A percentile compares a stretch with the other conserved stretches of the same genome.
Conservation (phyloP, 1,140 invertebrate species). For the Camponotus pennsylvanicus region DNA sequence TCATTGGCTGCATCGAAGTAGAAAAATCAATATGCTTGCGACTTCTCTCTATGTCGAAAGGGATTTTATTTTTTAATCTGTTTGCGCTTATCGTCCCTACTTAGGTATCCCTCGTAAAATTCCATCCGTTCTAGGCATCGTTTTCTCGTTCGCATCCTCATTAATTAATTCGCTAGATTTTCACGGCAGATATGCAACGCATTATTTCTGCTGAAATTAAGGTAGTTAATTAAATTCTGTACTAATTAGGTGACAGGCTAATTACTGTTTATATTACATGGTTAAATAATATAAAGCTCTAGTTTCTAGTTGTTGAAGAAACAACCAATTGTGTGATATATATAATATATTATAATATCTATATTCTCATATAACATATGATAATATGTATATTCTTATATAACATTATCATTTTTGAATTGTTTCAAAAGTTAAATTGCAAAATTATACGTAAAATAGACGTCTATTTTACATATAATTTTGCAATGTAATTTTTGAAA, state of each 20-base stretch:
- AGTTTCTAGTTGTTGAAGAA: constrained; percentile 8
- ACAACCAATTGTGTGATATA: too few species aligned
- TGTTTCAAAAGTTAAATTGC: too few species aligned
- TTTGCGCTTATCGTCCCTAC: constrained; percentile 38
- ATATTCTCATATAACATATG: too few species aligned
- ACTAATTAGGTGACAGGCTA: constrained; percentile 35
- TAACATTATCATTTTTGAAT: too few species aligned
- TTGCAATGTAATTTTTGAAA: too few species aligned
- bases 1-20: constrained; percentile 60
- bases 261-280: constrained; percentile 36
- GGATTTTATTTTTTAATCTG: constrained; percentile 65
- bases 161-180: constrained; percentile 38
- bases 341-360: too few species aligned
- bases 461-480: too few species aligned
- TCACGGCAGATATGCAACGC: neutral
- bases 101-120: constrained; percentile 4
- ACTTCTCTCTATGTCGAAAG: neutral
- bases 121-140: constrained; percentile 1
- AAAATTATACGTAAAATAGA: too few species aligned
- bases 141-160: constrained; percentile 24
- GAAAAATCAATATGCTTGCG: constrained; percentile 72
- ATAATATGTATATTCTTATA: too few species aligned
- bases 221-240: constrained; percentile 44
- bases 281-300: constrained; percentile 23
- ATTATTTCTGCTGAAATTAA: constrained; percentile 34